Evolutionary conservation across 2,888 invertebrate species (phyloP), one percentile per base, ranked within the genome.

Genomic region (Eulithis prunata): DNA sequence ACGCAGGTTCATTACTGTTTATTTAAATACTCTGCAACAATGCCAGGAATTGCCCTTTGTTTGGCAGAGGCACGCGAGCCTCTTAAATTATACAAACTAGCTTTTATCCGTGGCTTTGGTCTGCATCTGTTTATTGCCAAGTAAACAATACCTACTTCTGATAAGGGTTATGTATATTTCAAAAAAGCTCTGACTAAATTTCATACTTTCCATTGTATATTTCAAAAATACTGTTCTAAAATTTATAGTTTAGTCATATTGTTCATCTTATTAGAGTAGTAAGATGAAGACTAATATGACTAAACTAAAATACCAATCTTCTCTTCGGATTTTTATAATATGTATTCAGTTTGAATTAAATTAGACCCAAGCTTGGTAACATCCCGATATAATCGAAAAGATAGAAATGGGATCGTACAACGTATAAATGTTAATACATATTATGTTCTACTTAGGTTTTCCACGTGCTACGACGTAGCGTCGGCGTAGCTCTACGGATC

Each of bases 11-110:
- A 63, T 63, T 60, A 63, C 36, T 45, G 52, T 14, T 53, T 64
- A 62, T 61, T 53, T 65, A 69, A 60, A 63, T 71, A 70, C 68
- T 59, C 60, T 62, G 65, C 64, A 69, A 65, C 57, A 72, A 69
- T 66, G 66, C 57, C 62, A 69, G 65, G 65, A 69, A 70, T 65
- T 62, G 60, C 67, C 60, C 64, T 67, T 71, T 71, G 62, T 68
- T 64, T 64, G 64, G 51, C 61, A 68, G 59, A 51, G 68, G 62
- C 71, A 72, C 72, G 72, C 69, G 36, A 41, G 49, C 63, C 65
- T 59, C 63, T 60, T 62, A 49, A 4, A 49, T 49, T 49, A 49
- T 49, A 49, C 49, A 11, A 52, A 47, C 49, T 53, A 36, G 38
- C 53, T 53, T 53, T 36, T 8, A 38, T 36, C 13, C 53, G 36